Evolutionary conservation across 1,140 invertebrate genomes (phyloP).

Genomic region (Orius laevigatus): DNA sequence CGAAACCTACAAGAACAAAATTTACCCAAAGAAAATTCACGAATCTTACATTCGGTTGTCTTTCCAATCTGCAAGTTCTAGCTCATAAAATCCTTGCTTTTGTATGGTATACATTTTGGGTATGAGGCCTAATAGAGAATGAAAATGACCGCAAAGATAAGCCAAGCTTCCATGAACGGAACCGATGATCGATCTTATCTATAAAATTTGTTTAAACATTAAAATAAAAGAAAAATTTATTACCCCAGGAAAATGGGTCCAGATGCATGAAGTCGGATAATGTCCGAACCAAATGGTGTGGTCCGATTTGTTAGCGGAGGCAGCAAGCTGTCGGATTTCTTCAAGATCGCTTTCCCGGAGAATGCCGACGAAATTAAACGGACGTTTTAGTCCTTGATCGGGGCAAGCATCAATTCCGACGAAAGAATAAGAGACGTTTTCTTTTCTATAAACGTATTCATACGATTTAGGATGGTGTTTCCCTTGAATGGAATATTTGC

Average conservation of each 20-base stretch:
- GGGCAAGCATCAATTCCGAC: conserved; percentile 78
- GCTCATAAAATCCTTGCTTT: conserved; percentile 64
- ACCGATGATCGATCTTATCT: conserved; percentile 33
- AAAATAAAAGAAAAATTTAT: background rate
- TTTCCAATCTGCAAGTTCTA: conserved; percentile 90
- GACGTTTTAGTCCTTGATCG: conserved; percentile 66
- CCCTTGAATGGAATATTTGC: conserved; percentile 69
- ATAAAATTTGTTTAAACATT: conserved; percentile 7
- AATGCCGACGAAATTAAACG: conserved; percentile 84
- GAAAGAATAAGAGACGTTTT: conserved; percentile 51
- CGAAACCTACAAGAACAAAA: conserved; percentile 59
- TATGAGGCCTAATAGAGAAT: conserved; percentile 60
- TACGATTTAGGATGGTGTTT: conserved; percentile 53
- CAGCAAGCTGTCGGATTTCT: conserved; percentile 33
- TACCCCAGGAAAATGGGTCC: conserved; percentile 32
- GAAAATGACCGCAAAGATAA: conserved; percentile 88
- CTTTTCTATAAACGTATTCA: conserved; percentile 32
- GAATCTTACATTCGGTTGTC: conserved; percentile 62
- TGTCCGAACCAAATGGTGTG: conserved; percentile 79
- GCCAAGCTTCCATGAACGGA: conserved; percentile 34
- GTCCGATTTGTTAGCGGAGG: conserved; percentile 25
- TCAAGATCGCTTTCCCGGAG: conserved; percentile 40
- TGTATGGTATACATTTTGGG: conserved; percentile 78
- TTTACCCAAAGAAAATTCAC: conserved; percentile 8
- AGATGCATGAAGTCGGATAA: conserved; percentile 80